These are phyloP conservation scores for Trachelus iudaicus DNA, from an alignment of 2,888 invertebrate genomes.

Conservation along the genomic window DNA sequence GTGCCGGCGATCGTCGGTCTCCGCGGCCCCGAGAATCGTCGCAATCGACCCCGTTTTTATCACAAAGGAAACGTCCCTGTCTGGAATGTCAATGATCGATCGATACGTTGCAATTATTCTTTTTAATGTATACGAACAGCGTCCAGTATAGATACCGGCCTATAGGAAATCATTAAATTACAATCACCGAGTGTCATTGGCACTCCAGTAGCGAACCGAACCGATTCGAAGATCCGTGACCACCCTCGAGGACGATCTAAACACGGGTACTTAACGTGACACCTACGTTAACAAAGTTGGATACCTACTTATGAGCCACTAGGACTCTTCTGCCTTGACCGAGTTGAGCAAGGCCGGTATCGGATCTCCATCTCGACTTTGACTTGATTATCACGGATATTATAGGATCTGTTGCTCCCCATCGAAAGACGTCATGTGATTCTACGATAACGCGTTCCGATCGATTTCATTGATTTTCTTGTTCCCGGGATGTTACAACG, in stretches of 20 bases:
- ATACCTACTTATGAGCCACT: conserved; percentile 25
- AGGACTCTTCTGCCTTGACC: conserved; percentile 60
- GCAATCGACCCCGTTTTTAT: conserved; percentile 43
- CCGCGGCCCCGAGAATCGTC: conserved; percentile 38
- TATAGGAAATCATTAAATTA: neutral
- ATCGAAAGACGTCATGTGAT: neutral
- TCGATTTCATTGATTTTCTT: neutral
- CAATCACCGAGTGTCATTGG: neutral
- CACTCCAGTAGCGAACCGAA: neutral
- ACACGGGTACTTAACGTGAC: neutral
- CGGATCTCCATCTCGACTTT: conserved; percentile 63
- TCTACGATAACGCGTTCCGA: neutral
- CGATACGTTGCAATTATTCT: neutral
- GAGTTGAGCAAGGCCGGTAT: conserved; percentile 61
- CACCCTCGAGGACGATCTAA: neutral
- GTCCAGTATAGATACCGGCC: neutral
- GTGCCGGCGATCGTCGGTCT: conserved; percentile 15
- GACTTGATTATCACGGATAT: conserved; percentile 54
- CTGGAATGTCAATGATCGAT: conserved; percentile 4
- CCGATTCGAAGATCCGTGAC: neutral
- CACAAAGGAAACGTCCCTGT: conserved; percentile 34
- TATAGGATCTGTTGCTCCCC: neutral
- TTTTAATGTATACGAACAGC: neutral
- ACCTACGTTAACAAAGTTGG: neutral
- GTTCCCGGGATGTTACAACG: neutral